phyloP scores from a whole-genome alignment of 2,113 vertebrate species.

The Hemiprocne comata region DNA sequence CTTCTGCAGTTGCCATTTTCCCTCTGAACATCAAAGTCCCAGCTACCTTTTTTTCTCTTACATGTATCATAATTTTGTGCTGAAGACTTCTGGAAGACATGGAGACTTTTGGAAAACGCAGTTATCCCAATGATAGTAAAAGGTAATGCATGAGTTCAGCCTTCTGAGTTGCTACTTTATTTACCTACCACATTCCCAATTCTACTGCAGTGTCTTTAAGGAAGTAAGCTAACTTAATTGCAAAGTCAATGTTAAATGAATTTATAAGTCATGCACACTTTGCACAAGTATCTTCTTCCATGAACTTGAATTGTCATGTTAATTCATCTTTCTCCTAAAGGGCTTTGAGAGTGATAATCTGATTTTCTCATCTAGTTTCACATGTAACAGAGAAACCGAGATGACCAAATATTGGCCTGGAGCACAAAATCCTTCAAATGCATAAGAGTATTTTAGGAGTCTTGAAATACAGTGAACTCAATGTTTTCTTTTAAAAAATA shows the following conservation, averaged over 20 bases:
- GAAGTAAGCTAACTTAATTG: conserved; percentile 39
- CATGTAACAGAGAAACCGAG: background rate
- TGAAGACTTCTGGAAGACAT: background rate
- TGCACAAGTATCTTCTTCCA: conserved; percentile 40
- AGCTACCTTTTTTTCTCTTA: background rate
- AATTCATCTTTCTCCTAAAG: conserved; percentile 54
- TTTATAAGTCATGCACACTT: conserved; percentile 43
- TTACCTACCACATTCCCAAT: background rate
- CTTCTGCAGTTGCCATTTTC: background rate
- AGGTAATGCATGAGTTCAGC: background rate
- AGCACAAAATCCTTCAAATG: conserved; percentile 44
- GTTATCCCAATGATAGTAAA: background rate
- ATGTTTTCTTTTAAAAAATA: conserved; percentile 44
- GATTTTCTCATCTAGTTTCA: conserved; percentile 55
- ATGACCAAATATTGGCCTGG: conserved; percentile 12
- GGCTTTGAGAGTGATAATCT: conserved; percentile 50
- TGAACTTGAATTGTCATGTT: conserved; percentile 52
- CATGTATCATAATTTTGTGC: background rate
- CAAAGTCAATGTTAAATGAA: conserved; percentile 58
- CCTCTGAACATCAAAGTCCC: background rate
- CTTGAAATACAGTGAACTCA: background rate
- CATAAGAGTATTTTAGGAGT: background rate
- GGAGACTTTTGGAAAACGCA: background rate
- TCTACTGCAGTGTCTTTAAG: background rate
- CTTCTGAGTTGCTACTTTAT: background rate